A percentile compares a stretch with the other conserved stretches of the same genome.
Evolutionary conservation across 1,140 invertebrate genomes (phyloP).

Genomic region (Tribolium castaneum): DNA sequence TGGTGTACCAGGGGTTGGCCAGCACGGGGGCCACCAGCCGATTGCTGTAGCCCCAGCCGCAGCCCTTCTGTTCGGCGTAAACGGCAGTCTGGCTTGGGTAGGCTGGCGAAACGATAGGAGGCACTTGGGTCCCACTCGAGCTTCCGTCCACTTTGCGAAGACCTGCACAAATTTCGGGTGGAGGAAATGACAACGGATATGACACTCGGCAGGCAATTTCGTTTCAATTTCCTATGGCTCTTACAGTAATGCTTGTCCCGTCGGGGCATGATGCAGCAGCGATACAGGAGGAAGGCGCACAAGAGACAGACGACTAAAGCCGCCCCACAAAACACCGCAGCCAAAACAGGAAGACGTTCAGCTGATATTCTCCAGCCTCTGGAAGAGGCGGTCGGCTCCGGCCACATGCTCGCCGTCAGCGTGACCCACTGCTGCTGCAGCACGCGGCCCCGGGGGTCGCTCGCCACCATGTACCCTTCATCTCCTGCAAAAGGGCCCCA

Average conservation of each 20-base stretch:
- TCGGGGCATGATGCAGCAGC: constrained; percentile 67
- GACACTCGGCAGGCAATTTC: background rate
- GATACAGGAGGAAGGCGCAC: constrained; percentile 65
- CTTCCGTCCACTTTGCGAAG: constrained; percentile 57
- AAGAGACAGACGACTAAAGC: constrained; percentile 65
- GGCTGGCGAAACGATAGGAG: constrained; percentile 45
- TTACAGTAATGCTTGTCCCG: constrained; percentile 68
- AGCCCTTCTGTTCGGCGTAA: constrained; percentile 62
- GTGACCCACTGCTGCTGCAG: constrained; percentile 67
- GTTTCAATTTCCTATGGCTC: constrained; percentile 48
- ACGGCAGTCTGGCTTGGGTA: constrained; percentile 61
- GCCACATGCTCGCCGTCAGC: constrained; percentile 68
- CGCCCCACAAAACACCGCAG: constrained; percentile 67
- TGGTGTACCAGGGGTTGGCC: constrained; percentile 62
- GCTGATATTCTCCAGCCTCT: constrained; percentile 64
- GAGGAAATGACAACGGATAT: constrained; percentile 11
- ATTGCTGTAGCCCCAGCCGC: constrained; percentile 63
- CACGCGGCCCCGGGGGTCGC: constrained; percentile 53
- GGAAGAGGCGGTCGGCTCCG: constrained; percentile 56
- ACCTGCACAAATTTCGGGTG: constrained; percentile 49
- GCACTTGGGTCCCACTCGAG: constrained; percentile 51
- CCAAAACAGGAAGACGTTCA: constrained; percentile 66
- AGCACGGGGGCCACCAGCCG: constrained; percentile 56
- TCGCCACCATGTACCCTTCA: constrained; percentile 43
- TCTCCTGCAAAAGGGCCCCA: constrained; percentile 44